Evolutionary conservation across 1,140 invertebrate genomes (phyloP), one percentile per base, ranked within the genome.

Genomic region (Trichonephila clavipes): DNA sequence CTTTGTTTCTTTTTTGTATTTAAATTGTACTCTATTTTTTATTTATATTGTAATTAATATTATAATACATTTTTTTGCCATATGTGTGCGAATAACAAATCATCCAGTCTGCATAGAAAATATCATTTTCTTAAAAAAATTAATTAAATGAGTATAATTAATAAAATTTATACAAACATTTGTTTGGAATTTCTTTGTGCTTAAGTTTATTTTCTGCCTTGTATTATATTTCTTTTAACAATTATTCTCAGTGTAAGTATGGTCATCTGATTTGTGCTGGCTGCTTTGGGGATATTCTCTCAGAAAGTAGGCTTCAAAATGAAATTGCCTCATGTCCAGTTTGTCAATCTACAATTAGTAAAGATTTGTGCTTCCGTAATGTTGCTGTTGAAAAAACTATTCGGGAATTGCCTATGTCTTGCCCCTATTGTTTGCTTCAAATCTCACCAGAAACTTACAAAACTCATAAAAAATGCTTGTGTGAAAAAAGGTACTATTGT

Each of bases 181-280:
- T 51, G 5, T 51, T 40, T 51, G 51, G 5, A 51, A 51, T 51
- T 51, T 51, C 7, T 10, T 5, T 51, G 51, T 51, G 10, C 51
- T 51, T 10, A 51, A 51, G 0, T 12, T 10, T 51, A 1, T 10
- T 51, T 51, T 51, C 5, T 51, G 44, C 8, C 8, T 51, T 51
- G 44, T 6, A 21, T 40, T 34, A 34, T 34, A 21, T 34, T 81
- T 81, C 16, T 77, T 2, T 77, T 77, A 18, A 18, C 5, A 18
- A 83, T 77, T 64, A 6, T n/a, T 81, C 81, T 62, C 97, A 99
- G 98, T 99, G 98, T 96, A 97, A 97, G 95, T 99, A 99, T 97
- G 98, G 98, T 95, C 98, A 99, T 96, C 97, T 99, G 96, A 99
- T 99, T 98, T 99, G 98, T 96, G 98, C 98, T 95, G 98, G 98